Evolutionary conservation across 2,888 invertebrate genomes (phyloP), one percentile per base, ranked within the genome.

Genomic region (Arrhopalites spinosus): DNA sequence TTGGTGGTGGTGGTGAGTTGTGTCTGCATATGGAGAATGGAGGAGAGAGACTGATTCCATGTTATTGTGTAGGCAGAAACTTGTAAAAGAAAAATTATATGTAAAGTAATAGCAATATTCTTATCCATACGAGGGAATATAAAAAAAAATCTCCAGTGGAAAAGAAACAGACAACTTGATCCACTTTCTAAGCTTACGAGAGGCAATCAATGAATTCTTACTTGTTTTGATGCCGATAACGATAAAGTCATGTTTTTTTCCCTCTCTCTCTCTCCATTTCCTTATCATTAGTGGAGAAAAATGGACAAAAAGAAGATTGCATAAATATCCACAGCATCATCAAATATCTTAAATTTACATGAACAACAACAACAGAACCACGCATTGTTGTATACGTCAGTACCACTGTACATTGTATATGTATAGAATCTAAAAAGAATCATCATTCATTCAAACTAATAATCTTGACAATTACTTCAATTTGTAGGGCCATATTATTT

Each of bases 1-100:
- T 59, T 59, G 59, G 59, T 59, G 36, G 36, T 59, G 36, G 36
- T 36, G 59, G 59, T 59, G 59, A 59, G 59, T 59, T 59, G 59
- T n/a, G n/a, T 59, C 59, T 59, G 15, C 20, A 50, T 50, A 50
- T 59, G 25, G 2, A 56, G 53, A 3, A 25, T 59, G 59, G 13
- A 50, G 59, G 59, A 59, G 20, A n/a, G n/a, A n/a, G 36, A 36
- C 36, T 36, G 5, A 7, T 11, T 36, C 36, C 11, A 3, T 36
- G 3, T 36, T 36, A 3, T 36, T 3, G 53, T 53, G 53, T 20
- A 53, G n/a, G 53, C 7, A 11, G 2, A 27, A 59, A 5, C 13
- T 59, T 50, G 50, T n/a, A n/a, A 53, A 53, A 20, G 20, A 47
- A 47, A 47, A 47, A 2, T 17, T 47, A 47, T 47, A 1, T 47